Conservation (phyloP, 2,113 vertebrate species). For the Dasyornis broadbenti region DNA sequence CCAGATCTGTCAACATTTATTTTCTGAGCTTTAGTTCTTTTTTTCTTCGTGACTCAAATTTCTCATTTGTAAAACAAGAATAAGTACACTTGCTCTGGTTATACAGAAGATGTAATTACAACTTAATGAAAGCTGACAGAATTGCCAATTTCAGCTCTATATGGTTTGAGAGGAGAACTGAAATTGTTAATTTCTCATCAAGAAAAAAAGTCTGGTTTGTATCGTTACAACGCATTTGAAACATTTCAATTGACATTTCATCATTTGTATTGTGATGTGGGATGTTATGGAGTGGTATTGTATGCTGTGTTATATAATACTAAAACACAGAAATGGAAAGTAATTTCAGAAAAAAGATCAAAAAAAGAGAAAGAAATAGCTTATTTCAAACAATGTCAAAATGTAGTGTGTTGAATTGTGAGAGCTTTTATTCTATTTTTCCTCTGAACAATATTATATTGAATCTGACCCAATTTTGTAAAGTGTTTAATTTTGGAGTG, state of each 20-base stretch:
- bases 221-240: background rate
- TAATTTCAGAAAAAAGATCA: constrained; percentile 13
- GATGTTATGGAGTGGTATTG: background rate
- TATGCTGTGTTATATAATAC: background rate
- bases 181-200: constrained; percentile 47
- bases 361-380: background rate
- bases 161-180: background rate
- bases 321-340: constrained; percentile 31
- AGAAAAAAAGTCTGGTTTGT: background rate
- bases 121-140: constrained; percentile 26
- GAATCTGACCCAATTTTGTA: background rate
- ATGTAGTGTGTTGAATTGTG: background rate
- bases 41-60: background rate
- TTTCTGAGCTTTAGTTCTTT: background rate
- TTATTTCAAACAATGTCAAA: background rate
- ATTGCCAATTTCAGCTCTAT: constrained; percentile 22
- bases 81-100: background rate
- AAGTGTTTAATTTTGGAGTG: background rate
- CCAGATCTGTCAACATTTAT: background rate
- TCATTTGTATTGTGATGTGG: background rate
- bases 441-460: background rate
- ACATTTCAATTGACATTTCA: constrained; percentile 37
- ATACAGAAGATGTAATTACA: constrained; percentile 21
- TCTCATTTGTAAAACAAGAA: background rate
- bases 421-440: constrained; percentile 15